phyloP scores from a whole-genome alignment of 2,888 invertebrate species.

The Plutella xylostella region DNA sequence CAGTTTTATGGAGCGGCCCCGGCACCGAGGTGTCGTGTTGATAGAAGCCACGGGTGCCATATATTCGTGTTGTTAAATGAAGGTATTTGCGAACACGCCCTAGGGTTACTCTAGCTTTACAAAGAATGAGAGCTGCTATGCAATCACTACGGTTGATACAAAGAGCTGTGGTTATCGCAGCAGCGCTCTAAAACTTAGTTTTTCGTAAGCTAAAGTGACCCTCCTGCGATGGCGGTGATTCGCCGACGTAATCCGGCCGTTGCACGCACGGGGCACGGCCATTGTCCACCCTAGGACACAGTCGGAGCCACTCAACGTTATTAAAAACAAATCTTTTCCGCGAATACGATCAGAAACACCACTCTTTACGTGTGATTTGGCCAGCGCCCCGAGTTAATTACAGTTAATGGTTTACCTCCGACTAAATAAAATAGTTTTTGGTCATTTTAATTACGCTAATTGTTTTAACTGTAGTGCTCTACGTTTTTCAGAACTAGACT shows the following conservation, averaged over 20 bases:
- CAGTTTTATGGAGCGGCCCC: neutral
- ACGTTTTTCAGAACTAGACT: too few relatives aligned
- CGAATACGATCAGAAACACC: constrained; percentile 28
- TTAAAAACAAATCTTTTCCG: constrained; percentile 48
- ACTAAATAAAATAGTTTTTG: too few relatives aligned
- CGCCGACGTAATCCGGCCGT: constrained; percentile 23
- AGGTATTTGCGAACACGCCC: constrained; percentile 35
- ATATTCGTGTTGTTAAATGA: constrained; percentile 14
- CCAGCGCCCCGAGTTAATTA: constrained; percentile 7
- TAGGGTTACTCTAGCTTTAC: too few relatives aligned
- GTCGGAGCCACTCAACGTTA: constrained; percentile 37
- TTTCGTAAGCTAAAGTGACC: too few relatives aligned
- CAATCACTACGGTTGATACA: too few relatives aligned
- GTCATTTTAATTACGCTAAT: too few relatives aligned
- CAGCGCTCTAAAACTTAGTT: too few relatives aligned
- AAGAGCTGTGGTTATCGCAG: too few relatives aligned
- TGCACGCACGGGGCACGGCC: constrained; percentile 25
- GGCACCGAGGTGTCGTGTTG: constrained; percentile 1
- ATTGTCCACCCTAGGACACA: constrained; percentile 20
- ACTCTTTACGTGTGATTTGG: constrained; percentile 5
- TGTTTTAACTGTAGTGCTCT: too few relatives aligned
- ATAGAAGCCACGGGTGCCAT: constrained; percentile 2
- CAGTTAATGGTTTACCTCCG: too few relatives aligned
- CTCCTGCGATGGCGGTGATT: constrained; percentile 18
- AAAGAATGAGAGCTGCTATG: too few relatives aligned